These are phyloP conservation scores for Cerastis leucographa DNA, from an alignment of 2,888 invertebrate genomes.

Conservation along the genomic window DNA sequence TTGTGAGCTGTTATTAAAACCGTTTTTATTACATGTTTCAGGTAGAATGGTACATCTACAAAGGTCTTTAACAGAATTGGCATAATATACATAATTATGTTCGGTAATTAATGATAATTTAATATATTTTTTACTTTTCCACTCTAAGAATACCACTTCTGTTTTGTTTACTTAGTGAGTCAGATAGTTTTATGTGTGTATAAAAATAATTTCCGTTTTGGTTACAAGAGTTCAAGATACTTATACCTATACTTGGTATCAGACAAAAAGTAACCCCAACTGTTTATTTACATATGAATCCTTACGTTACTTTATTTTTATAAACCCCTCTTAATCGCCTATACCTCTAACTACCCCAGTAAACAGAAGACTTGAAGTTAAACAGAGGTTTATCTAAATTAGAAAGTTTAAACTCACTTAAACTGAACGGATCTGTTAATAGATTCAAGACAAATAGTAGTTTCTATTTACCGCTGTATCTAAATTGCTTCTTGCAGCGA, in stretches of 20 bases:
- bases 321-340: conserved; percentile 1
- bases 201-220: background rate
- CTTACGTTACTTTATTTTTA: conserved; percentile 6
- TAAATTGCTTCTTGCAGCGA: conserved; percentile 46
- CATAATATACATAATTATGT: too few relatives aligned
- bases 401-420: conserved; percentile 38
- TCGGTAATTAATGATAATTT: background rate
- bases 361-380: conserved; percentile 24
- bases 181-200: background rate
- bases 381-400: conserved; percentile 44
- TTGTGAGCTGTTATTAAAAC: background rate
- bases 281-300: conserved; percentile 5
- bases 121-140: background rate
- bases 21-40: background rate
- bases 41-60: background rate
- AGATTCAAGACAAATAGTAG: conserved; percentile 54
- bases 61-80: background rate
- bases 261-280: background rate
- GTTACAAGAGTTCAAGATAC: too few relatives aligned
- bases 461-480: conserved; percentile 48
- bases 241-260: too few relatives aligned
- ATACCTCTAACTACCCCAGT: background rate
- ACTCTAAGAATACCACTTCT: background rate
- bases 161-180: background rate
- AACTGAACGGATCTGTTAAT: conserved; percentile 52